Evolutionary conservation across 2,888 invertebrate genomes (phyloP), one percentile per base, ranked within the genome.

Genomic region (Griposia aprilina): DNA sequence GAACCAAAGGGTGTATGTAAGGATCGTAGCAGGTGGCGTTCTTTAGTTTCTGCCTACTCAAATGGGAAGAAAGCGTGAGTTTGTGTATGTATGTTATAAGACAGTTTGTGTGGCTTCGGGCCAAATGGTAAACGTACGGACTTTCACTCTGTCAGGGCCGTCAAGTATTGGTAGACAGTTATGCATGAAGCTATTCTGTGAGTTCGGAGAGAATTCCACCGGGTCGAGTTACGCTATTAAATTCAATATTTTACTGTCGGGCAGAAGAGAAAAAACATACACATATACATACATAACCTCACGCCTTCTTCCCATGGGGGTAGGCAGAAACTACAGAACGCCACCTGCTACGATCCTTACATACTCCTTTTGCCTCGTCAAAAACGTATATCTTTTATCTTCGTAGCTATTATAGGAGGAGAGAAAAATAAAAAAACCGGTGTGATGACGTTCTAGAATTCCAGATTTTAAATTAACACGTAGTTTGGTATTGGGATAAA

Each of bases 91-190:
- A 26, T 26, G 11, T 36, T 26, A 4, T 30, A 52, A 45, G 23
- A 23, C n/a, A 57, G 17, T 70, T 50, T n/a, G 13, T 20, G n/a
- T 80, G 50, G 71, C 80, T 77, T 26, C 41, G n/a, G 5, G 50
- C 57, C 71, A 80, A 77, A 41, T 59, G 7, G 23, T 80, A 77
- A 77, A 80, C 30, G 57, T 30, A n/a, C 2, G 26, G 41, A 80
- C 71, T 80, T 59, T 80, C 26, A 59, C 50, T 69, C 26, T 50
- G 23, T 50, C 26, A 57, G 10, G 1, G 57, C 80, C 23, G 70
- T 80, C 80, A 69, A 59, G 67, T 68, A 48, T 48, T 78, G 36
- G 63, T 26, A 36, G 36, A 77, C 23, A 59, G 80, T 69, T 79
- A 69, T 80, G 57, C 41, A 80, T 79, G 70, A 69, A 41, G 7